Percentiles rank a stretch among this genome's conserved stretches.
Evolutionary conservation across 1,140 invertebrate genomes (phyloP).

Genomic region (Pseudomyrmex sp.): DNA sequence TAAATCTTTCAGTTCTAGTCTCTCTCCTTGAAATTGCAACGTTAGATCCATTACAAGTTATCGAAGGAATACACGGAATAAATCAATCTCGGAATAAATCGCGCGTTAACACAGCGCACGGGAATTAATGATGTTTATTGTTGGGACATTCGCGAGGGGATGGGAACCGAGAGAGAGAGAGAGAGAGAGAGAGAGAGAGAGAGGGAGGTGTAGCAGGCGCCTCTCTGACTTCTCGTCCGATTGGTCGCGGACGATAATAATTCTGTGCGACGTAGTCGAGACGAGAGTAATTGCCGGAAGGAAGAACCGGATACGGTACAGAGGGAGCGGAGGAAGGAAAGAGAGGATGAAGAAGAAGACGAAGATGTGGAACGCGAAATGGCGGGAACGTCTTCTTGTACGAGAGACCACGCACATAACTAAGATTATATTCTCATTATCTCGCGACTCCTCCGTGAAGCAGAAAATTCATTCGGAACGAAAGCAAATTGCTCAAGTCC

Average conservation of each 20-base stretch:
- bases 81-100: conserved; percentile 21
- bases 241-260: conserved; percentile 62
- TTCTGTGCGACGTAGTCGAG: conserved; percentile 65
- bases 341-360: conserved; percentile 43
- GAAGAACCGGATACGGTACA: conserved; percentile 66
- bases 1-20: background rate
- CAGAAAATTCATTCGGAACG: conserved; percentile 68
- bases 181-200: background rate
- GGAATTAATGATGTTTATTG: conserved; percentile 45
- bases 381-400: conserved; percentile 67
- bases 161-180: background rate
- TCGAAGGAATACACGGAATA: background rate
- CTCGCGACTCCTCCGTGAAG: conserved; percentile 58
- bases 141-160: background rate
- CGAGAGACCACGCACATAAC: conserved; percentile 76
- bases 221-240: conserved; percentile 26
- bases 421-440: conserved; percentile 82
- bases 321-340: conserved; percentile 38
- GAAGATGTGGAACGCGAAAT: conserved; percentile 60
- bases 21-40: background rate
- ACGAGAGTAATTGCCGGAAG: conserved; percentile 74
- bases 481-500: conserved; percentile 63
- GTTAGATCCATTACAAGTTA: conserved; percentile 17
- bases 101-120: background rate
- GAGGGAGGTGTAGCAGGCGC: background rate